Conservation (phyloP, 1,140 invertebrate species). For the Latrodectus geometricus region DNA sequence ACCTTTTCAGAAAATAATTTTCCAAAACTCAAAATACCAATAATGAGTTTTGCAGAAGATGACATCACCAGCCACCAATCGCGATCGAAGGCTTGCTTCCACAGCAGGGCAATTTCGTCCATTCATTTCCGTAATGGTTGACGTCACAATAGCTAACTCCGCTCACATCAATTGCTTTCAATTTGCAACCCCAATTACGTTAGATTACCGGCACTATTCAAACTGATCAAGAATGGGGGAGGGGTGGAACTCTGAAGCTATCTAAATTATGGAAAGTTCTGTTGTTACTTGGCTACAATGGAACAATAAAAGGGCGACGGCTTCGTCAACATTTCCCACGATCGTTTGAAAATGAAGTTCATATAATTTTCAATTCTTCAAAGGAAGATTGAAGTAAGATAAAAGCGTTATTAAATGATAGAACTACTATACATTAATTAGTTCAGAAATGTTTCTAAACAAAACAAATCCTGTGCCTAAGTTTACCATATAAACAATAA, state of each 20-base stretch:
- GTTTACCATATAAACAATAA: too few species aligned
- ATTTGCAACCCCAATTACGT: background rate
- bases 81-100: background rate
- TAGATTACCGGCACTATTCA: background rate
- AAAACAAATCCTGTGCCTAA: too few species aligned
- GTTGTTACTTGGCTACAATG: background rate
- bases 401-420: too few species aligned
- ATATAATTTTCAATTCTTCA: background rate
- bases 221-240: background rate
- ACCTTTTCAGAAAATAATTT: too few species aligned
- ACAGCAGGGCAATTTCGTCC: background rate
- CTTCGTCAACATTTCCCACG: background rate
- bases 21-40: too few species aligned
- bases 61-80: background rate
- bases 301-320: background rate
- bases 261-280: background rate
- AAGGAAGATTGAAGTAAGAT: too few species aligned
- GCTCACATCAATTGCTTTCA: background rate
- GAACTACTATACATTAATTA: too few species aligned
- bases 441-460: too few species aligned
- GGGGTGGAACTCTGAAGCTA: background rate
- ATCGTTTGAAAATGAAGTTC: background rate
- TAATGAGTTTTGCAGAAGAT: background rate
- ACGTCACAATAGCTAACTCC: background rate
- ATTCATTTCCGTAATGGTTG: background rate